These are phyloP conservation scores for Chrysoperla carnea DNA, from an alignment of 1,140 invertebrate genomes.

Conservation along the genomic window DNA sequence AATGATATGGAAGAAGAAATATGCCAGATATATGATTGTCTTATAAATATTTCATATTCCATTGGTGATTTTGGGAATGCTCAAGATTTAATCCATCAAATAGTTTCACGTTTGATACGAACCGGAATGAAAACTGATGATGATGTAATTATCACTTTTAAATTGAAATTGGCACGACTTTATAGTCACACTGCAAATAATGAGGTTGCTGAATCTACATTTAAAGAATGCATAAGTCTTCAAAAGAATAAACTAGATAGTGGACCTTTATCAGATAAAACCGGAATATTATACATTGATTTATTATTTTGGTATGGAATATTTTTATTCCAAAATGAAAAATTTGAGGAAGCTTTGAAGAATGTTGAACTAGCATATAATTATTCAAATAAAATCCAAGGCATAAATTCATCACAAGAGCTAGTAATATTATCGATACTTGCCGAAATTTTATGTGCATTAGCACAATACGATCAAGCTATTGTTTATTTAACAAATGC, in stretches of 20 bases:
- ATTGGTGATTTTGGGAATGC: slow-evolving; percentile 16
- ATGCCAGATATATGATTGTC: slow-evolving; percentile 18
- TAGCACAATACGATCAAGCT: slow-evolving; percentile 15
- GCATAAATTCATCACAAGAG: slow-evolving; percentile 17
- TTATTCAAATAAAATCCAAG: slow-evolving; percentile 17
- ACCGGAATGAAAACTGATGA: slow-evolving; percentile 11
- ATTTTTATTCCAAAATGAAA: slow-evolving; percentile 15
- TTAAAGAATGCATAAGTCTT: slow-evolving; percentile 15
- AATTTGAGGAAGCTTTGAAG: slow-evolving; percentile 13
- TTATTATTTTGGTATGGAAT: slow-evolving; percentile 20
- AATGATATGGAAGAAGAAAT: slow-evolving; percentile 13
- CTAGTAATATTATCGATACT: slow-evolving; percentile 19
- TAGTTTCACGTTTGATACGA: slow-evolving; percentile 10
- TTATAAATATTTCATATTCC: slow-evolving; percentile 16
- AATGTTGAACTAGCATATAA: slow-evolving; percentile 16
- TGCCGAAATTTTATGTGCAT: slow-evolving; percentile 16
- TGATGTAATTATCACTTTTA: slow-evolving; percentile 11
- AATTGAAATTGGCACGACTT: slow-evolving; percentile 17
- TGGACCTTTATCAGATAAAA: slow-evolving; percentile 15
- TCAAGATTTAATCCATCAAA: slow-evolving; percentile 15
- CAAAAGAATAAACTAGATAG: slow-evolving; percentile 16
- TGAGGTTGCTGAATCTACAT: slow-evolving; percentile 18
- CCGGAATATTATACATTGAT: slow-evolving; percentile 19
- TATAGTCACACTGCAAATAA: slow-evolving; percentile 15
- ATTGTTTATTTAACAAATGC: slow-evolving; percentile 17